phyloP scores from a whole-genome alignment of 2,888 invertebrate genomes.

The Rhamphomyia laevipes region DNA sequence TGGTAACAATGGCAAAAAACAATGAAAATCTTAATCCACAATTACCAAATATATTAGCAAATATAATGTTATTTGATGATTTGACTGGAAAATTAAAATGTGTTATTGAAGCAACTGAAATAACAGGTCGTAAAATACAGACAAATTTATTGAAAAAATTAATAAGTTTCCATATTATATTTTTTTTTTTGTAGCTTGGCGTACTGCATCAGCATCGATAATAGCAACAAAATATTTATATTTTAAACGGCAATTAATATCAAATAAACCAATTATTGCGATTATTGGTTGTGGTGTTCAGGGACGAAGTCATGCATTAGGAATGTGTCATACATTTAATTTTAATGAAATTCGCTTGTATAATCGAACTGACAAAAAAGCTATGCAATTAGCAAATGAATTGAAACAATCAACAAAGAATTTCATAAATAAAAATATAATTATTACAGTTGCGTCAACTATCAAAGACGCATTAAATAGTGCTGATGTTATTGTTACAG shows the following conservation, averaged over 20 bases:
- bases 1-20: conserved; percentile 37
- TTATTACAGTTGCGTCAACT: conserved; percentile 20
- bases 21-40: conserved; percentile 30
- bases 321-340: conserved; percentile 39
- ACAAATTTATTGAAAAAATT: too few relatives aligned
- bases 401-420: conserved; percentile 20
- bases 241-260: conserved; percentile 20
- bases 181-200: conserved; percentile 30
- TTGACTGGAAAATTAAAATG: conserved; percentile 37
- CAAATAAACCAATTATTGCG: conserved; percentile 24
- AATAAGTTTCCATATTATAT: too few relatives aligned
- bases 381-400: conserved; percentile 27
- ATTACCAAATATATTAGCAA: conserved; percentile 37
- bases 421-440: conserved; percentile 15
- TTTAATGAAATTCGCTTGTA: conserved; percentile 43
- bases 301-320: conserved; percentile 40
- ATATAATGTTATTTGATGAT: conserved; percentile 38
- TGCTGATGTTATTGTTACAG: conserved; percentile 52
- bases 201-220: conserved; percentile 46
- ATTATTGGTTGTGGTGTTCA: conserved; percentile 45
- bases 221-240: conserved; percentile 44
- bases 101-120: conserved; percentile 41
- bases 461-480: conserved; percentile 40
- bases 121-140: conserved; percentile 29
- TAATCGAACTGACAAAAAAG: conserved; percentile 39